These are phyloP conservation scores for Dioctria rufipes DNA, from an alignment of 2,888 invertebrate species.

Conservation along the genomic window DNA sequence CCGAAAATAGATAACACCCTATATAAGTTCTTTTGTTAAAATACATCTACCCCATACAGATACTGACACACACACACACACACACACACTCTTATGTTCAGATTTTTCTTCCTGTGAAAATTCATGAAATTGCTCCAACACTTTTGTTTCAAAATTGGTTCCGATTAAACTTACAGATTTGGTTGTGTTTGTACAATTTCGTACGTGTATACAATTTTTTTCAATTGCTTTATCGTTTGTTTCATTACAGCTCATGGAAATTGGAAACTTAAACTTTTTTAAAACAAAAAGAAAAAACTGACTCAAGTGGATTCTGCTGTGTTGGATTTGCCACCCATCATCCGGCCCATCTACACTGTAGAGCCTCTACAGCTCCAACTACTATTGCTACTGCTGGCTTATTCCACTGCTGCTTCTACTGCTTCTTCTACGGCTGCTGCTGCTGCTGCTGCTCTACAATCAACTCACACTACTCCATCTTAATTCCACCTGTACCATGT, in stretches of 20 bases:
- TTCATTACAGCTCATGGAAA: slow-evolving; percentile 55
- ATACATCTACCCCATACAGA: not conserved
- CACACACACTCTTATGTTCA: not conserved
- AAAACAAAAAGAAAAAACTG: not conserved
- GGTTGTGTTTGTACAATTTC: slow-evolving; percentile 23
- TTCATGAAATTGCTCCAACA: not conserved
- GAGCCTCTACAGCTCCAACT: no score
- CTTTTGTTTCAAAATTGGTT: slow-evolving; percentile 35
- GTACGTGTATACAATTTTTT: not conserved
- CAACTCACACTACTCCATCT: no score
- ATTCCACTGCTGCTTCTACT: no score
- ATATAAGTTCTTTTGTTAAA: slow-evolving; percentile 12
- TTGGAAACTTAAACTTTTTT: slow-evolving; percentile 54
- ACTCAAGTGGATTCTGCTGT: slow-evolving; percentile 27
- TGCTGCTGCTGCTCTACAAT: no score
- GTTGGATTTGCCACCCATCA: not conserved
- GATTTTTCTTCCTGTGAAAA: slow-evolving; percentile 10
- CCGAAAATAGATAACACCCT: slow-evolving; percentile 41
- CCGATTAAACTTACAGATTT: slow-evolving; percentile 18
- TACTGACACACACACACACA: slow-evolving; percentile 3
- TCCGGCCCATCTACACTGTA: not conserved
- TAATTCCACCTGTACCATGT: not conserved
- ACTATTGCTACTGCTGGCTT: not conserved
- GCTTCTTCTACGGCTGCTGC: not conserved
- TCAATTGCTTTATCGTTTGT: slow-evolving; percentile 51